These are phyloP conservation scores for Watsonalla cultraria DNA, from an alignment of 2,888 invertebrate genomes.

Conservation along the genomic window DNA sequence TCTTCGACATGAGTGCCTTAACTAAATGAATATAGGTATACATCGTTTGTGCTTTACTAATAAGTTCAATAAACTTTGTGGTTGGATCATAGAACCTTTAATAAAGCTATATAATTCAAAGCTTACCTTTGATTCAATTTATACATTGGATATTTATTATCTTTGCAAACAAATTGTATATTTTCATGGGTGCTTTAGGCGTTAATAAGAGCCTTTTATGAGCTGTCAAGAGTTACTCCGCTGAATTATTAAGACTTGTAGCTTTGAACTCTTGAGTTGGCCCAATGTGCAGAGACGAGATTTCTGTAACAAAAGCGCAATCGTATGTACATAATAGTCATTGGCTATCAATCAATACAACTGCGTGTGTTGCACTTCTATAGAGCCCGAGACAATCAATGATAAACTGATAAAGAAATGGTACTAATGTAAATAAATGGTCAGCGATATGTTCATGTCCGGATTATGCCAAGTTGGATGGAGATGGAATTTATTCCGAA, in stretches of 20 bases:
- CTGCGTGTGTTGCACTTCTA: constrained; percentile 44
- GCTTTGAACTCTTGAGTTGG: constrained; percentile 37
- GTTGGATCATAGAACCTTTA: not conserved
- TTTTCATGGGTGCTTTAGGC: constrained; percentile 1
- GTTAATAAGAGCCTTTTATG: constrained; percentile 20
- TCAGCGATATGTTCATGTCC: constrained; percentile 69
- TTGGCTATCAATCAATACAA: constrained; percentile 60
- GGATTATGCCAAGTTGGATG: constrained; percentile 15
- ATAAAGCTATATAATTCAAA: not conserved
- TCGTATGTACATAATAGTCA: constrained; percentile 68
- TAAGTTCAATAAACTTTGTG: not conserved
- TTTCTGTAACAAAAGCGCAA: constrained; percentile 53
- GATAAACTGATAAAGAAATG: constrained; percentile 76
- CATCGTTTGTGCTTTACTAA: not conserved
- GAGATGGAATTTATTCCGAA: not conserved
- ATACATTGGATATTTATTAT: constrained; percentile 3
- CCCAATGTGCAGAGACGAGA: constrained; percentile 28
- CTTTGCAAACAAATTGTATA: not conserved
- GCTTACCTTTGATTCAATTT: constrained; percentile 8
- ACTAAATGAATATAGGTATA: no score
- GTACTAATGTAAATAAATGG: constrained; percentile 77
- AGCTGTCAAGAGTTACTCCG: constrained; percentile 30
- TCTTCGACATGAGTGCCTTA: no score
- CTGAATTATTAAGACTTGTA: constrained; percentile 13
- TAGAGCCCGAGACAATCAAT: constrained; percentile 63